phyloP scores from a whole-genome alignment of 1,140 invertebrate genomes.

The Drosophila miranda region DNA sequence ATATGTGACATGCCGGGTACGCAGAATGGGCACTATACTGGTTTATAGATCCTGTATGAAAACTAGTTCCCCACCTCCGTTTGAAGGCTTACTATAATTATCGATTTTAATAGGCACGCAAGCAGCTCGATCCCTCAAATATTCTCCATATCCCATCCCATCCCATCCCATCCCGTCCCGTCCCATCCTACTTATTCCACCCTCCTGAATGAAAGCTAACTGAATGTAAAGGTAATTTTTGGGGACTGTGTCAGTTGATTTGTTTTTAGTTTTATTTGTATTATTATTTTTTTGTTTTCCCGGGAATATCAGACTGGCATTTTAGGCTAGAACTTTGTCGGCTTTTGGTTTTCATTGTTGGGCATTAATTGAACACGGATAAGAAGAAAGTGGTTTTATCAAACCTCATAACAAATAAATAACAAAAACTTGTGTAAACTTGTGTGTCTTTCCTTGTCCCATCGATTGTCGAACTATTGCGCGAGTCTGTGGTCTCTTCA shows the following conservation, averaged over 20 bases:
- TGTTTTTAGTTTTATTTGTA: slow-evolving; percentile 40
- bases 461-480: background rate
- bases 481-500: too few relatives aligned
- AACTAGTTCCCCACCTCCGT: too few relatives aligned
- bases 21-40: too few relatives aligned
- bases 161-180: too few relatives aligned
- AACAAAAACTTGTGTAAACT: slow-evolving; percentile 34
- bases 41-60: too few relatives aligned
- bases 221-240: slow-evolving; percentile 16
- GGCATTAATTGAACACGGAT: slow-evolving; percentile 50
- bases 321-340: slow-evolving; percentile 54
- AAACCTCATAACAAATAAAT: slow-evolving; percentile 38
- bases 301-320: slow-evolving; percentile 56
- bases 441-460: background rate
- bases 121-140: background rate
- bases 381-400: slow-evolving; percentile 55
- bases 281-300: slow-evolving; percentile 35
- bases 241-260: slow-evolving; percentile 43
- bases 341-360: slow-evolving; percentile 71
- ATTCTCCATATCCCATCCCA: too few relatives aligned
- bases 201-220: background rate
- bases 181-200: too few relatives aligned
- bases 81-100: too few relatives aligned
- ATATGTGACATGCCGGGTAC: too few relatives aligned
- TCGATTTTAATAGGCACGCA: background rate